phyloP scores from a whole-genome alignment of 1,140 invertebrate genomes.

The Philotrypesis tridentata region DNA sequence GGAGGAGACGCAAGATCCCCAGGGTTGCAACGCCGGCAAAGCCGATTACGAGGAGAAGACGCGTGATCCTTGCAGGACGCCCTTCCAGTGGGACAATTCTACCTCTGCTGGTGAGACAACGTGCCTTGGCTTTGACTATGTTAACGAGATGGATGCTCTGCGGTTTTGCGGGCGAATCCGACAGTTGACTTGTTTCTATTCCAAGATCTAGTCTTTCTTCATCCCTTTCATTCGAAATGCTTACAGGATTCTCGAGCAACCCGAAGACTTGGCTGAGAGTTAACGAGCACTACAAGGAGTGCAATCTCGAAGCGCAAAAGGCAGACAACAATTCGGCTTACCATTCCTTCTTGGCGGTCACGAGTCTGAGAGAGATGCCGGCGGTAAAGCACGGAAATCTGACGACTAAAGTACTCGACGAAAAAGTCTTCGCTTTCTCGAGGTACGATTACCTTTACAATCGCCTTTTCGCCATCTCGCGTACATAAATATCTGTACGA shows the following conservation, averaged over 20 bases:
- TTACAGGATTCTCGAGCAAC: constrained; percentile 79
- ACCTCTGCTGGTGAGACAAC: constrained; percentile 74
- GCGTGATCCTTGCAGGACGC: constrained; percentile 81
- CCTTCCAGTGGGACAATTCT: constrained; percentile 83
- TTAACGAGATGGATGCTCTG: background rate
- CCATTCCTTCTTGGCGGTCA: constrained; percentile 74
- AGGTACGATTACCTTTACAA: constrained; percentile 60
- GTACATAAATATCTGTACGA: background rate
- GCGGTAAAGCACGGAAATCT: constrained; percentile 69
- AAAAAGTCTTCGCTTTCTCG: constrained; percentile 69
- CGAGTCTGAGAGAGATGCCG: constrained; percentile 65
- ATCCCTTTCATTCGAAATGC: too few relatives aligned
- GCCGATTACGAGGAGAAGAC: constrained; percentile 73
- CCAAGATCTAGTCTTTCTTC: too few relatives aligned
- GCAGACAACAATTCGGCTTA: constrained; percentile 65
- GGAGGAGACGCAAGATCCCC: constrained; percentile 76
- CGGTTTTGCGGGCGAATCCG: background rate
- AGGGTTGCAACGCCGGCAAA: constrained; percentile 75
- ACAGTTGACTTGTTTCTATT: background rate
- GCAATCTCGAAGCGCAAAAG: constrained; percentile 72
- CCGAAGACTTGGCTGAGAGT: constrained; percentile 82
- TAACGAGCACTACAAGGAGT: constrained; percentile 71
- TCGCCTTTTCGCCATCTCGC: too few relatives aligned
- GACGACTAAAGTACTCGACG: constrained; percentile 59
- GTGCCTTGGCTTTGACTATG: background rate